phyloP scores from a whole-genome alignment of 2,797 vertebrate genomes.

The Craterocephalus amniculus region DNA sequence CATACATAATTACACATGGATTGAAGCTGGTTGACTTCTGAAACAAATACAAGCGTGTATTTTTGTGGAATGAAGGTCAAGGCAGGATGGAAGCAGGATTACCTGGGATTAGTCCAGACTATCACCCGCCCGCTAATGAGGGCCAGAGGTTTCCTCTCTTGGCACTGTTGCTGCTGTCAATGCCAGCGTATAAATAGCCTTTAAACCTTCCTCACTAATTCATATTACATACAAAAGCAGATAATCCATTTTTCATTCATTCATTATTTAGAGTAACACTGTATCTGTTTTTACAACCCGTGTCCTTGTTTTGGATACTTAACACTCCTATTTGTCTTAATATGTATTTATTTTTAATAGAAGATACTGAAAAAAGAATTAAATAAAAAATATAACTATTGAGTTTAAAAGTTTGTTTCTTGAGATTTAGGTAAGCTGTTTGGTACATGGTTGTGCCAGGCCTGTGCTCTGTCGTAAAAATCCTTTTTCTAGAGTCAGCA shows the following conservation, averaged over 20 bases:
- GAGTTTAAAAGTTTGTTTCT: too few relatives aligned
- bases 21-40: background rate
- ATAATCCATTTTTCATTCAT: conserved; percentile 39
- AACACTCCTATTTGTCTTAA: too few relatives aligned
- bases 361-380: too few relatives aligned
- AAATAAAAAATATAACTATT: too few relatives aligned
- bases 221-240: conserved; percentile 35
- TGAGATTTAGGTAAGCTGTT: background rate
- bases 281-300: background rate
- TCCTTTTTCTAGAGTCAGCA: conserved; percentile 17
- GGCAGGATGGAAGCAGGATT: conserved; percentile 57
- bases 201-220: conserved; percentile 49
- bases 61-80: conserved; percentile 52
- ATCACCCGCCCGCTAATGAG: conserved; percentile 61
- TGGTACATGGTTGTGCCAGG: background rate
- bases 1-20: background rate
- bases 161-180: conserved; percentile 22
- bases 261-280: background rate
- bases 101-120: conserved; percentile 66
- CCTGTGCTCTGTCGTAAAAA: background rate
- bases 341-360: too few relatives aligned
- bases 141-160: conserved; percentile 52
- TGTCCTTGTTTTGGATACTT: background rate
- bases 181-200: conserved; percentile 46
- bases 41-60: conserved; percentile 7